Evolutionary conservation across 2,113 vertebrate species (phyloP).

Genomic region (Parotia lawesii): DNA sequence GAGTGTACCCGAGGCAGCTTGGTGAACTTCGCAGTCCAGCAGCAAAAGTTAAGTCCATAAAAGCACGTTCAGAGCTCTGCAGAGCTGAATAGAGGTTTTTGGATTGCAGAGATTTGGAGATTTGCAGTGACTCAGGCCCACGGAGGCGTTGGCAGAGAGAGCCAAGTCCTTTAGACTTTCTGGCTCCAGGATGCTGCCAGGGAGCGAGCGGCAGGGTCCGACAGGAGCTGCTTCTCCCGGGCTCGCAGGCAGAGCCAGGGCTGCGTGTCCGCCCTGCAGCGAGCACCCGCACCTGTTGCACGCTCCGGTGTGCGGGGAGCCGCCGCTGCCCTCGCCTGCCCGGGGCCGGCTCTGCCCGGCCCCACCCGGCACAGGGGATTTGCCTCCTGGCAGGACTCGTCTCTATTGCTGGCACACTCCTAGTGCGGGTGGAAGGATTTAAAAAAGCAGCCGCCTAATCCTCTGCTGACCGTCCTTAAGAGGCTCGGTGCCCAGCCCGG

Average conservation of each 20-base stretch:
- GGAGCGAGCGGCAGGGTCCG: accelerated
- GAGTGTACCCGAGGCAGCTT: neutral
- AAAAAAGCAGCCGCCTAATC: neutral
- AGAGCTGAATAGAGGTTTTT: neutral
- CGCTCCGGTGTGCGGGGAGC: accelerated
- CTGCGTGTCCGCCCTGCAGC: accelerated
- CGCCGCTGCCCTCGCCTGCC: accelerated
- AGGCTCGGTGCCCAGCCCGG: neutral
- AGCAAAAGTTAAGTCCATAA: neutral
- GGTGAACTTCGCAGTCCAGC: neutral
- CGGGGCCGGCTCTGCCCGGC: neutral
- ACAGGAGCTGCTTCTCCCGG: accelerated
- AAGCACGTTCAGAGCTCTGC: neutral
- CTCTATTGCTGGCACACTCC: accelerated
- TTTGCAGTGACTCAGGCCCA: neutral
- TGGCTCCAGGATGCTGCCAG: neutral
- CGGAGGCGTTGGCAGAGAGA: neutral
- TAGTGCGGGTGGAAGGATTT: neutral
- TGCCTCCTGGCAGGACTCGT: neutral
- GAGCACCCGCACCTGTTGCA: neutral
- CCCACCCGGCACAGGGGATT: accelerated
- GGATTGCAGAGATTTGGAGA: neutral
- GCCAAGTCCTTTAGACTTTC: neutral
- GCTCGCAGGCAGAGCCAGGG: accelerated
- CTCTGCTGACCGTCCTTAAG: neutral